Base-by-base conservation (phyloP, 2,797 vertebrate species). In the Enteromius treurensis region DNA sequence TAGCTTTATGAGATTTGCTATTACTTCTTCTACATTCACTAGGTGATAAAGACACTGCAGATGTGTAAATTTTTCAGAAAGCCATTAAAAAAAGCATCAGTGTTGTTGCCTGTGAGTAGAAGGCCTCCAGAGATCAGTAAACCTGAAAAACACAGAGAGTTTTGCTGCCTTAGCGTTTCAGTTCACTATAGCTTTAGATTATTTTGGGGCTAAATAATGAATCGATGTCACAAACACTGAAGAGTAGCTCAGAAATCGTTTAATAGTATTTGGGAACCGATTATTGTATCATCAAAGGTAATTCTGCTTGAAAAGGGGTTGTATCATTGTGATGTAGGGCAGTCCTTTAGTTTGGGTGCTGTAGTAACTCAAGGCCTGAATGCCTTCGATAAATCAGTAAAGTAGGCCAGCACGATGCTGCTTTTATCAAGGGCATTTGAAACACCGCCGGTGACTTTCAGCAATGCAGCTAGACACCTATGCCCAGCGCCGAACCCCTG, bases 351-450 rank as follows among this genome's bases (percentile, higher is more conserved):
- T 74, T 73, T 67, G 45, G 62, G 71, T 40, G 49, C 62, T 73
- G 47, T 73, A 19, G 60, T 76, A 67, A 76, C 60, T 45, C 60
- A 47, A 77, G 74, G 81, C 81, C 64, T 47, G 9, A 70, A 83
- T 60, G 65, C 37, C 37, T 83, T 34, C 21, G 64, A 70, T 77
- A 69, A 60, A 60, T 69, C 81, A 42, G 74, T 77, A 60, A 83
- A 83, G 51, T 83, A 83, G 81, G 81, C 37, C 81, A 77, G 71
- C 74, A 83, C 65, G 77, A 77, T 68, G 64, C 62, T 62, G 65
- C 65, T 77, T 83, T 77, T 69, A 60, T 83, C 81, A 83, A 70
- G 81, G 81, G 40, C 81, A n/a, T 77, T 29, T 23, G 51, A 70
- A 62, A 69, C 81, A 23, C 49, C 19, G 1, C 74, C 26, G 51